phyloP scores from a whole-genome alignment of 2,113 vertebrate species.

The Peromyscus californicus region DNA sequence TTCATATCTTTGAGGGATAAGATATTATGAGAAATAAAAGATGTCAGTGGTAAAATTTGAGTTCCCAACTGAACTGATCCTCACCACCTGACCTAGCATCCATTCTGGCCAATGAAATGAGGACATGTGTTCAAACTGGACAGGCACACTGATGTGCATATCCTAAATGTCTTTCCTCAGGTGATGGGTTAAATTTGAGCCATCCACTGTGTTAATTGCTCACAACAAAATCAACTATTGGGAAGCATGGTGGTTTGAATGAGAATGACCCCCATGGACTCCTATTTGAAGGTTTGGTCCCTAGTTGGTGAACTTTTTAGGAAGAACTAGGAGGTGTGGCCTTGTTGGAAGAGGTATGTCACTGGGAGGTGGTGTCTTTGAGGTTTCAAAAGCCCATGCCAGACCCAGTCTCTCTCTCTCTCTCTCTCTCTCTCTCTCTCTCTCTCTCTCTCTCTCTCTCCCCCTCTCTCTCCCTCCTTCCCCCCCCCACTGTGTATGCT shows the following conservation, averaged over 20 bases:
- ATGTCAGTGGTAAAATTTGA: neutral
- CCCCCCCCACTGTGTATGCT: rapidly evolving
- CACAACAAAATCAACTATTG: neutral
- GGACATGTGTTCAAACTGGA: neutral
- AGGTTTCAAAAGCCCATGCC: neutral
- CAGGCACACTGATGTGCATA: neutral
- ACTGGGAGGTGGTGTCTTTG: neutral
- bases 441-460: neutral
- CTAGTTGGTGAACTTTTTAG: neutral
- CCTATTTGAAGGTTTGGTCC: neutral
- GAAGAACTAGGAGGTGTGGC: neutral
- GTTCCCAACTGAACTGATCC: neutral
- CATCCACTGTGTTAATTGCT: neutral
- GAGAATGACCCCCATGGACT: neutral
- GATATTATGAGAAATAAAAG: neutral
- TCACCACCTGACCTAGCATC: neutral
- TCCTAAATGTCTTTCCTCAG: neutral
- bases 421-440: neutral
- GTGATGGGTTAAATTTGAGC: neutral
- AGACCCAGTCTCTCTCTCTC: neutral
- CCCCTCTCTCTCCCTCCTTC: neutral
- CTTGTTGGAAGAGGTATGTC: neutral
- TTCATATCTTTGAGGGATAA: neutral
- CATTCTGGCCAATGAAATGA: neutral
- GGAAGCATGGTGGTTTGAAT: neutral